These are phyloP conservation scores for Micromesistius poutassou DNA, from an alignment of 2,797 vertebrate genomes.

Conservation along the genomic window DNA sequence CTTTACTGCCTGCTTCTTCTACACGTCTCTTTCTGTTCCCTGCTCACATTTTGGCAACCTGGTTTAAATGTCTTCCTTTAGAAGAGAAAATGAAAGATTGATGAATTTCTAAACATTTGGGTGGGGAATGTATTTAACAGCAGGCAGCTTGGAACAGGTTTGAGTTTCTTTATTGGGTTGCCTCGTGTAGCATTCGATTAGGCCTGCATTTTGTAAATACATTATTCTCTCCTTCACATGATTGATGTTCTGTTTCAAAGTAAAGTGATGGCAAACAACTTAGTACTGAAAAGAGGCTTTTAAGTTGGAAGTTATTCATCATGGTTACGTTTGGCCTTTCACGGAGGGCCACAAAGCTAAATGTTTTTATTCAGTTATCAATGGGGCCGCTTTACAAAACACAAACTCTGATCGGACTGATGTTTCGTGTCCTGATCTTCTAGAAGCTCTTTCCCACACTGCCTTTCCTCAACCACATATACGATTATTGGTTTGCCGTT, in stretches of 20 bases:
- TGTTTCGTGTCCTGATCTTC: conserved; percentile 26
- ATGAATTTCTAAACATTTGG: conserved; percentile 33
- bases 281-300: conserved; percentile 61
- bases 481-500: neutral
- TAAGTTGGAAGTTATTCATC: conserved; percentile 49
- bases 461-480: neutral
- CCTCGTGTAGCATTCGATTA: conserved; percentile 66
- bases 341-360: conserved; percentile 31
- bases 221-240: conserved; percentile 42
- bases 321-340: conserved; percentile 50
- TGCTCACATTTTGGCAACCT: conserved; percentile 55
- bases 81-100: conserved; percentile 29
- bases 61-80: conserved; percentile 23
- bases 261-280: conserved; percentile 57
- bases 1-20: conserved; percentile 33
- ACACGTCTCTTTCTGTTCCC: conserved; percentile 34
- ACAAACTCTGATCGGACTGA: conserved; percentile 37
- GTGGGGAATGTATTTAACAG: conserved; percentile 42
- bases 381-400: conserved; percentile 20
- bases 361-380: conserved; percentile 46
- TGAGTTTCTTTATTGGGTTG: conserved; percentile 51
- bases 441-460: conserved; percentile 5
- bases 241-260: conserved; percentile 65
- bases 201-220: conserved; percentile 52
- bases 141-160: conserved; percentile 53